Conservation (phyloP, 2,888 invertebrate species). For the Acleris laterana region DNA sequence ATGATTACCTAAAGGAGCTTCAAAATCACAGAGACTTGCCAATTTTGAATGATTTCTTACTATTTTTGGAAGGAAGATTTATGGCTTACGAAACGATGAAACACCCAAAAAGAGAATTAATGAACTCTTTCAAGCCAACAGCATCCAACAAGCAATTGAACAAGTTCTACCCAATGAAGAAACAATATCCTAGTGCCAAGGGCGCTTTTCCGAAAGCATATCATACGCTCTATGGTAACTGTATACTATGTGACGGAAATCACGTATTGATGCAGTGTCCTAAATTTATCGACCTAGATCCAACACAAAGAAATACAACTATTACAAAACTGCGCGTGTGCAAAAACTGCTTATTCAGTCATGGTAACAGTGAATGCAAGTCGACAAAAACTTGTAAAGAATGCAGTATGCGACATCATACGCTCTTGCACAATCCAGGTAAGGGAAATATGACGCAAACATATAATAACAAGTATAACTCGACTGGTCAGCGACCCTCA, state of each 20-base stretch:
- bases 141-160: background rate
- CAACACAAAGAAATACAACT: constrained; percentile 7
- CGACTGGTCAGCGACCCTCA: background rate
- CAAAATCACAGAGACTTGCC: constrained; percentile 30
- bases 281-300: constrained; percentile 22
- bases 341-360: constrained; percentile 28
- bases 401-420: constrained; percentile 21
- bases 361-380: constrained; percentile 13
- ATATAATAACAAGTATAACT: background rate
- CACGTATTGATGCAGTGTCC: constrained; percentile 28
- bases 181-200: background rate
- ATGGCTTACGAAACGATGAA: constrained; percentile 39
- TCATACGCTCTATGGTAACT: constrained; percentile 13
- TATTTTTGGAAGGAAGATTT: constrained; percentile 39
- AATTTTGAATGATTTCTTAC: constrained; percentile 32
- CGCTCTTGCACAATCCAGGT: background rate
- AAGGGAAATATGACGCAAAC: background rate
- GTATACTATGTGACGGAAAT: constrained; percentile 11
- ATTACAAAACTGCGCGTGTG: constrained; percentile 21
- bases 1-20: constrained; percentile 39
- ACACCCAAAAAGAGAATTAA: constrained; percentile 1
- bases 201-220: background rate
- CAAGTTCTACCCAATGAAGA: background rate
- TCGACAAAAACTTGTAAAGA: constrained; percentile 28
- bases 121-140: background rate